A percentile compares a stretch with the other conserved stretches of the same genome.
These are phyloP conservation scores for Drosophila niveifrons DNA, from an alignment of 2,888 invertebrate genomes.

Conservation along the genomic window DNA sequence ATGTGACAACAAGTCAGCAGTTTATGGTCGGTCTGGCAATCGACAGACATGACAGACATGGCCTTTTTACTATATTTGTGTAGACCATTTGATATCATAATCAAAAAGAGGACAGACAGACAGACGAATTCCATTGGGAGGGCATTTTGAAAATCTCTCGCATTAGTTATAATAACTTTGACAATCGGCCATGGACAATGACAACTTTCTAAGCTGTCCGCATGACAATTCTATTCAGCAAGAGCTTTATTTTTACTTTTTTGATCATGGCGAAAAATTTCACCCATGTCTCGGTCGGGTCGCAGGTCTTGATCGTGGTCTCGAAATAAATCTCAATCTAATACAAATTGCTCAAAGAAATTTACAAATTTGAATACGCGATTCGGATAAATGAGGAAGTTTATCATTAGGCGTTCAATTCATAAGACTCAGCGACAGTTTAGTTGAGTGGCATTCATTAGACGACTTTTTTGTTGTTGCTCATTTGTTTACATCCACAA, in stretches of 20 bases:
- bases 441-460: slow-evolving; percentile 53
- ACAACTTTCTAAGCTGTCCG: slow-evolving; percentile 66
- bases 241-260: slow-evolving; percentile 26
- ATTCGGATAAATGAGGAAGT: slow-evolving; percentile 71
- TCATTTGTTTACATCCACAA: slow-evolving; percentile 55
- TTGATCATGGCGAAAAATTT: slow-evolving; percentile 56
- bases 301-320: slow-evolving; percentile 15
- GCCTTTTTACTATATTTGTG: not conserved
- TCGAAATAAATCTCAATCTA: slow-evolving; percentile 27
- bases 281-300: slow-evolving; percentile 38
- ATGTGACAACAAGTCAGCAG: slow-evolving; percentile 54
- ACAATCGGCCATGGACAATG: slow-evolving; percentile 34
- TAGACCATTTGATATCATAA: slow-evolving; percentile 33
- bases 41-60: not conserved
- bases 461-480: slow-evolving; percentile 33
- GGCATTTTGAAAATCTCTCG: slow-evolving; percentile 34
- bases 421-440: slow-evolving; percentile 34
- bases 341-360: slow-evolving; percentile 42
- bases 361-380: slow-evolving; percentile 51
- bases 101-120: slow-evolving; percentile 19
- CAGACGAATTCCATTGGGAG: slow-evolving; percentile 28
- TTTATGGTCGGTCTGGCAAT: slow-evolving; percentile 25
- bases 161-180: slow-evolving; percentile 34
- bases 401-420: slow-evolving; percentile 66
- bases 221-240: slow-evolving; percentile 53